Evolutionary conservation across 2,797 vertebrate species (phyloP).

Genomic region (Cyprinella venusta): DNA sequence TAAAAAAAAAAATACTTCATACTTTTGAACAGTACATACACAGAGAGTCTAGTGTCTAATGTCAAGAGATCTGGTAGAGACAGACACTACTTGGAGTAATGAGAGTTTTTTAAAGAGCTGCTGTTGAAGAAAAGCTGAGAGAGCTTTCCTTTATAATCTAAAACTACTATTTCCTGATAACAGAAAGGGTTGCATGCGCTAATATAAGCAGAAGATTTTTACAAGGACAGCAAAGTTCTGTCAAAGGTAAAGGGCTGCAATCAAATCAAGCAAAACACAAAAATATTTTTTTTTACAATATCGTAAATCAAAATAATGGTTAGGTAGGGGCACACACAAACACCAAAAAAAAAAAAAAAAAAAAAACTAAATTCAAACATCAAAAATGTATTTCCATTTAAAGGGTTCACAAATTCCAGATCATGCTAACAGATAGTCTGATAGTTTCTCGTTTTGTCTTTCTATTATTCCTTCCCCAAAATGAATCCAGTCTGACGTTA

Average conservation of each 20-base stretch:
- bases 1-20: no score
- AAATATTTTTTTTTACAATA: no score
- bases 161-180: constrained; percentile 16
- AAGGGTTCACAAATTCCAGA: background rate
- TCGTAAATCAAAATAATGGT: background rate
- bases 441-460: background rate
- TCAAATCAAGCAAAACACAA: background rate
- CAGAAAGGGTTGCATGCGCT: background rate
- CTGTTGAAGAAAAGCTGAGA: background rate
- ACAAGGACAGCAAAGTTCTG: background rate
- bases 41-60: background rate
- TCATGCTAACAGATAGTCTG: background rate
- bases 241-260: background rate
- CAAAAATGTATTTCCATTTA: no score
- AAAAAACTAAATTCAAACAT: background rate
- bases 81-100: background rate
- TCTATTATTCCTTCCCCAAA: background rate
- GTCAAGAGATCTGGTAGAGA: background rate
- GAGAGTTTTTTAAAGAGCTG: background rate
- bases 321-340: background rate
- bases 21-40: background rate
- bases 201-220: background rate
- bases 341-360: background rate
- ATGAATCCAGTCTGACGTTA: background rate
- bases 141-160: background rate